These are phyloP conservation scores for Pectinophora gossypiella DNA, from an alignment of 1,140 invertebrate genomes.

Conservation along the genomic window DNA sequence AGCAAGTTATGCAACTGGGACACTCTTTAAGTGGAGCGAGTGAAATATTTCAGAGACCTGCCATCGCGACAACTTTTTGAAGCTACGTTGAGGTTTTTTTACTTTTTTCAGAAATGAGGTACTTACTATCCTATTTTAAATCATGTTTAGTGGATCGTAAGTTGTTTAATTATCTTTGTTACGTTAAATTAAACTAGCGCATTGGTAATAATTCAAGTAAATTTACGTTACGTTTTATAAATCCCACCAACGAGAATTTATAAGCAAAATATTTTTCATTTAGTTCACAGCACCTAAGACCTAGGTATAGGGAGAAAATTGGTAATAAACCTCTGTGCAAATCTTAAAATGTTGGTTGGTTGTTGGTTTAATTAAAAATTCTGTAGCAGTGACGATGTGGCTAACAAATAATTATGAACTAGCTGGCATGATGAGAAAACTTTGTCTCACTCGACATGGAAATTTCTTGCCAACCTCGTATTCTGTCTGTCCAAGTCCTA, in stretches of 20 bases:
- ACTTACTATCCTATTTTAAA: too few relatives aligned
- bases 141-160: too few relatives aligned
- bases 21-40: neutral
- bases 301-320: neutral
- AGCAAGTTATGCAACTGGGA: neutral
- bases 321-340: neutral
- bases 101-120: neutral
- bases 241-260: too few relatives aligned
- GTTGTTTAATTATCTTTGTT: too few relatives aligned
- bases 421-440: constrained; percentile 47
- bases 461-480: constrained; percentile 11
- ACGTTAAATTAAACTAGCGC: too few relatives aligned
- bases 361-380: constrained; percentile 49
- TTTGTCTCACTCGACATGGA: constrained; percentile 26
- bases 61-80: neutral
- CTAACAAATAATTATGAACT: constrained; percentile 56
- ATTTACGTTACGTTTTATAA: too few relatives aligned
- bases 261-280: too few relatives aligned
- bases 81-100: neutral
- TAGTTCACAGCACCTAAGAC: too few relatives aligned
- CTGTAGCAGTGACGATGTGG: constrained; percentile 26
- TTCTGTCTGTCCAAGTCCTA: neutral
- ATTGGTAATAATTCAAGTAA: too few relatives aligned
- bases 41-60: neutral
- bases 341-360: constrained; percentile 24